Base-by-base conservation (phyloP, 1,140 invertebrate species). In the Ridgeia piscesae region DNA sequence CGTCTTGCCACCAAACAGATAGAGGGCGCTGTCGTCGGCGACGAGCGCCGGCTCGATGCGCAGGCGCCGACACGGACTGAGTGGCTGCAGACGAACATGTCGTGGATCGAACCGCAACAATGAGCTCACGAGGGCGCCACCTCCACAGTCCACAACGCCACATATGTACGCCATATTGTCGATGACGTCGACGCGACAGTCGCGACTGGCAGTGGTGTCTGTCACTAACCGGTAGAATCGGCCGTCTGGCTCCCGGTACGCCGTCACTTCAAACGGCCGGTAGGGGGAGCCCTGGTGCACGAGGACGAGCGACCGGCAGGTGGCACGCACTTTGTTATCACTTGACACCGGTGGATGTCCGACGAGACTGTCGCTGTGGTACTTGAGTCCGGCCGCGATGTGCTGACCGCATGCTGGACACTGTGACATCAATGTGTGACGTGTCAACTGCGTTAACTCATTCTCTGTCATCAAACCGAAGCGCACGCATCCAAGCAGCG, bases 1-100 rank as follows among this genome's bases (percentile, higher is more conserved):
- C 1, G 35, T 34, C 34, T 58, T 91, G 17, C 98, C 98, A 48
- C 98, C 98, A 94, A 99, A 97, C 0, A 98, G 98, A 95, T 98
- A 99, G 91, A 99, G 96, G 94, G 97, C 97, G 77, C 98, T 97
- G 93, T 98, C 97, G 95, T 98, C 97, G 17, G 98, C 97, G 35
- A 95, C 94, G 35, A 95, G 92, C 0, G 95, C 94, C 92, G 95
- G 95, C 48, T 96, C 95, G 35, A 95, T 91, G n/a, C 95, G 91
- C 11, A 95, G 93, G 89, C 94, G 92, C 91, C 94, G 92, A 94
- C 95, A 95, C 58, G 95, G 95, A 34, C 93, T 94, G 34, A 96
- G 92, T 91, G 95, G 95, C 42, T 95, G 95, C 35, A 95, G 94
- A 88, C 94, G 91, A 88, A 96, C 92, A 93, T 96, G 95, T 9